phyloP scores from a whole-genome alignment of 2,797 vertebrate species.

The Ispidina lecontei region DNA sequence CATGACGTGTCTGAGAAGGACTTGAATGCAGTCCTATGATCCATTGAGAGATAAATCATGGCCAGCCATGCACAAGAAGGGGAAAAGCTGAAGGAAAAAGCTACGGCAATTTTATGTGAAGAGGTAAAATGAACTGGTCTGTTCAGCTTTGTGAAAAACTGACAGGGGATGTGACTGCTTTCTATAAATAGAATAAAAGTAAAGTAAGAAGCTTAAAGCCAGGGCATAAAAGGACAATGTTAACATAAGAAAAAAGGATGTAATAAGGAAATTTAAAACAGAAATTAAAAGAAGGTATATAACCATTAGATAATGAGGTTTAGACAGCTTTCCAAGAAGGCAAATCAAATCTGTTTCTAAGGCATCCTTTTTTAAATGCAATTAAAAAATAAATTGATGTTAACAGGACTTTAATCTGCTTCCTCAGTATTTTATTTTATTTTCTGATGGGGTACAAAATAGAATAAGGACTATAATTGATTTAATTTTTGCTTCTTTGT shows the following conservation, averaged over 20 bases:
- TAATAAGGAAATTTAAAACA: slow-evolving; percentile 5
- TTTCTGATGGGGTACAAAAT: neutral
- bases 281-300: slow-evolving; percentile 60
- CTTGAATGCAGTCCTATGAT: neutral
- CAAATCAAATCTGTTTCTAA: slow-evolving; percentile 56
- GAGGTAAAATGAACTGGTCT: neutral
- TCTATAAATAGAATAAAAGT: neutral
- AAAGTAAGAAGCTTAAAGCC: neutral
- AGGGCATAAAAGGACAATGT: neutral
- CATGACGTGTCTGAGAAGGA: neutral
- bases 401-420: slow-evolving; percentile 41
- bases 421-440: neutral
- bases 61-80: neutral
- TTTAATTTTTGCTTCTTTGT: slow-evolving; percentile 6
- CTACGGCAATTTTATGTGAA: neutral
- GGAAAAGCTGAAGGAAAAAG: neutral
- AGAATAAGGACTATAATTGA: neutral
- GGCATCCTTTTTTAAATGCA: slow-evolving; percentile 42
- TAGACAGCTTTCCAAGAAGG: slow-evolving; percentile 20
- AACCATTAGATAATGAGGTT: slow-evolving; percentile 35
- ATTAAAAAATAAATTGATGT: slow-evolving; percentile 52
- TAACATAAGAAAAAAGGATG: neutral
- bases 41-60: slow-evolving; percentile 2
- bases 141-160: neutral
- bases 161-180: neutral